Conservation (phyloP, 92 coral and sea anemone genomes). For the Palythoa heliodiscus region DNA sequence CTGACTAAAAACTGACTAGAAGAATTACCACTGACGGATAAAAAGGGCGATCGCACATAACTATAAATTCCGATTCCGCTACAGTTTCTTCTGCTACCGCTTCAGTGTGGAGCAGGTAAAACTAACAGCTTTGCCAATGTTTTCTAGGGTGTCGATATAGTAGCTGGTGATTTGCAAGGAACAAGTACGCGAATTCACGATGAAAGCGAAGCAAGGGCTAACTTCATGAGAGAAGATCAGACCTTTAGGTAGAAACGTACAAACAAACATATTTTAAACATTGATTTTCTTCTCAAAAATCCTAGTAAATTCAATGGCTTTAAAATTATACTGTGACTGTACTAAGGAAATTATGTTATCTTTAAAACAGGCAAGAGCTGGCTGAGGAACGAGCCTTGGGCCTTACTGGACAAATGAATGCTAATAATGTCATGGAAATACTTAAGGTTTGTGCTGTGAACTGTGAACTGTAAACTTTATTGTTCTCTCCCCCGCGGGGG, state of each 20-base stretch:
- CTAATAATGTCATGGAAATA: conserved; percentile 82
- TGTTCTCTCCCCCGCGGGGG: too few species aligned
- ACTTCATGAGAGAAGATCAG: conserved; percentile 87
- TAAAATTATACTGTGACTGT: neutral
- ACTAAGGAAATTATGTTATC: neutral
- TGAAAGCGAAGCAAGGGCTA: conserved; percentile 91
- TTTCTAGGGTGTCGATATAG: conserved; percentile 86
- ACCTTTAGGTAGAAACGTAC: conserved; percentile 46
- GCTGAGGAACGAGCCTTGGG: conserved; percentile 77
- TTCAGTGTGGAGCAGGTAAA: neutral
- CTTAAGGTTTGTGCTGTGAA: conserved; percentile 65
- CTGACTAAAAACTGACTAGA: too few species aligned
- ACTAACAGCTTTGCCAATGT: neutral
- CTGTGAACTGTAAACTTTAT: too few species aligned
- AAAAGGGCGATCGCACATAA: too few species aligned
- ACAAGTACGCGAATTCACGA: conserved; percentile 89
- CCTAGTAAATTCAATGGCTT: neutral
- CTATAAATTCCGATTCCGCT: too few species aligned
- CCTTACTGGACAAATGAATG: conserved; percentile 82
- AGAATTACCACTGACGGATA: too few species aligned
- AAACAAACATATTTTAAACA: neutral
- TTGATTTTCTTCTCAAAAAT: neutral
- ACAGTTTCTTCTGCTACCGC: neutral
- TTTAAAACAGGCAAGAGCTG: conserved; percentile 50
- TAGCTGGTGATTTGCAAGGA: conserved; percentile 91